These are phyloP conservation scores for Phoeniculus purpureus DNA, from an alignment of 2,797 vertebrate species.

Conservation along the genomic window DNA sequence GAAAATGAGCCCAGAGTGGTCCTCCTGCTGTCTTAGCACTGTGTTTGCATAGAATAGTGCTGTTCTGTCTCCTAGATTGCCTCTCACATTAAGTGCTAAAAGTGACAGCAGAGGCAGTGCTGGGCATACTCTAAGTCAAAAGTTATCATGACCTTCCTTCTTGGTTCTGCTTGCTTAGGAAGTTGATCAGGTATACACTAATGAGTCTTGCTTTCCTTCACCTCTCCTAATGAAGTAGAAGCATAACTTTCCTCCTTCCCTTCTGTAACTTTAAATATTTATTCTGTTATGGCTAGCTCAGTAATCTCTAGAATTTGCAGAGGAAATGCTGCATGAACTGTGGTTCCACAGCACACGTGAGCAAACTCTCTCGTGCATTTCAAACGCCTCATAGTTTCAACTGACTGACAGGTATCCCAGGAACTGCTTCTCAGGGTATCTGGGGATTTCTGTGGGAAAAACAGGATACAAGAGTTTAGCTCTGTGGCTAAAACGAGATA, in stretches of 20 bases:
- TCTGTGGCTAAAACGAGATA: neutral
- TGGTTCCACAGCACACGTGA: neutral
- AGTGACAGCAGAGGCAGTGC: neutral
- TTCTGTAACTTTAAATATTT: accelerated
- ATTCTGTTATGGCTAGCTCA: neutral
- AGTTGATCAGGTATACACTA: neutral
- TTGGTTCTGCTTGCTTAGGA: neutral
- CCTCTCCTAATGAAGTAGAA: neutral
- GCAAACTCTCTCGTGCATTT: neutral
- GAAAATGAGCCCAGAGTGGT: neutral
- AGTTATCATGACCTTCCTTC: neutral
- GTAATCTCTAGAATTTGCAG: neutral
- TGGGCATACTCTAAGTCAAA: neutral
- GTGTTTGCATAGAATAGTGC: neutral
- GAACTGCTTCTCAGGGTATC: neutral
- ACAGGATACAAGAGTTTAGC: neutral
- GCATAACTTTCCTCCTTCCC: neutral
- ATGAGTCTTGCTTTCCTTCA: neutral
- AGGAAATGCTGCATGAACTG: neutral
- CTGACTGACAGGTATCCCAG: neutral
- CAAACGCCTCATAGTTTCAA: neutral
- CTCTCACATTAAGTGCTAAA: neutral
- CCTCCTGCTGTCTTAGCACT: neutral
- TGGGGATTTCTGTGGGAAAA: neutral
- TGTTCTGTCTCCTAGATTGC: neutral